phyloP scores from a whole-genome alignment of 2,113 vertebrate genomes.

The Brachirus orientalis region DNA sequence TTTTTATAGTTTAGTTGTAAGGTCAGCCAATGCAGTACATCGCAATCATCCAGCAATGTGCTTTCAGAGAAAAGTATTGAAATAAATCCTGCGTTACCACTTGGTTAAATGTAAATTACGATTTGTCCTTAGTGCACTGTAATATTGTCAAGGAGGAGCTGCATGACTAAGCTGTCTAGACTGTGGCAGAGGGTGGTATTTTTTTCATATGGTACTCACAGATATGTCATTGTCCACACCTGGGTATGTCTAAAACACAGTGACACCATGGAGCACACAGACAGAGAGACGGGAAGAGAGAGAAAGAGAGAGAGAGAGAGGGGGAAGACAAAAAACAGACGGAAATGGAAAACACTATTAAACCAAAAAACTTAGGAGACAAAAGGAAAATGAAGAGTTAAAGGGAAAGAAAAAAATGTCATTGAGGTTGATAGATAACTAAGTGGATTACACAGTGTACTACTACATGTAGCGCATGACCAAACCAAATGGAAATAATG shows the following conservation, averaged over 20 bases:
- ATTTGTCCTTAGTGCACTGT: slow-evolving; percentile 24
- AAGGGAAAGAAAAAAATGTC: slow-evolving; percentile 54
- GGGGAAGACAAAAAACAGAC: slow-evolving; percentile 65
- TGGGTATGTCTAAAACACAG: slow-evolving; percentile 84
- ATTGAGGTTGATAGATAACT: slow-evolving; percentile 52
- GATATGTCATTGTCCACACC: slow-evolving; percentile 86
- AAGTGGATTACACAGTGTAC: slow-evolving; percentile 33
- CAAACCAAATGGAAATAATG: slow-evolving; percentile 61
- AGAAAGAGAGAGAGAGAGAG: slow-evolving; percentile 16
- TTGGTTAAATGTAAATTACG: slow-evolving; percentile 27
- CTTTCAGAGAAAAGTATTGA: slow-evolving; percentile 12
- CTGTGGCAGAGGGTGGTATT: slow-evolving; percentile 59
- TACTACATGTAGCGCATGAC: slow-evolving; percentile 41
- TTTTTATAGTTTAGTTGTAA: background rate
- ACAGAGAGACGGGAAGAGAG: slow-evolving; percentile 17
- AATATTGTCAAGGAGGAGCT: slow-evolving; percentile 24
- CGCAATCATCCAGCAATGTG: background rate
- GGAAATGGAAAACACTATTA: slow-evolving; percentile 74
- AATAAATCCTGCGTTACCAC: slow-evolving; percentile 6
- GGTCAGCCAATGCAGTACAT: slow-evolving; percentile 2
- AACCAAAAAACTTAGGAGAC: slow-evolving; percentile 56
- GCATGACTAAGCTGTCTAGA: slow-evolving; percentile 56
- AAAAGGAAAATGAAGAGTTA: slow-evolving; percentile 62
- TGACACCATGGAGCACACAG: slow-evolving; percentile 75
- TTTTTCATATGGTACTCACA: slow-evolving; percentile 81